Base-by-base conservation (phyloP, 2,797 vertebrate genomes). In the Morelia viridis region DNA sequence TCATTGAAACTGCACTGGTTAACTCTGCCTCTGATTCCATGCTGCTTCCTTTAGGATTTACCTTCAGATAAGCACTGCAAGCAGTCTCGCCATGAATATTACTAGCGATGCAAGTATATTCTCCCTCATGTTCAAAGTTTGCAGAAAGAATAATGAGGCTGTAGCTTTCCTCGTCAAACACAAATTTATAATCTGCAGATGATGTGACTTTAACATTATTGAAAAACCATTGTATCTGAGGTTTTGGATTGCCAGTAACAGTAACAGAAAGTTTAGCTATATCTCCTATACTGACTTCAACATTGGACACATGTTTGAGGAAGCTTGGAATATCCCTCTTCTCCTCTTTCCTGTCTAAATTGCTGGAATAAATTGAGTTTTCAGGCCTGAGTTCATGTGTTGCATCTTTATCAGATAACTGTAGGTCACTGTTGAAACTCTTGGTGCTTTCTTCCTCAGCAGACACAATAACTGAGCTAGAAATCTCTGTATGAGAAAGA, bases 301-400 rank as follows among this genome's bases (percentile, higher is more conserved):
- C 91, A 91, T 98, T 92, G 41, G 97, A 96, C 13, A 99, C 89
- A 90, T 98, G 97, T 91, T 97, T 98, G 89, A 98, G 96, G 96
- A 99, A 99, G 97, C 98, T 88, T 84, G 99, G 99, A 85, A 92
- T 93, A 91, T 62, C 94, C 62, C 93, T 95, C 0, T 97, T 98
- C 96, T 99, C 98, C 91, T 97, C 98, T 97, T 97, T 97, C 90
- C 97, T 97, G 96, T 98, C 97, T 95, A 97, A 96, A 96, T 97
- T 97, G 94, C 97, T 98, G 94, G 98, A 98, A 96, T 98, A 98
- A 96, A 94, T 96, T 98, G 98, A 97, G 94, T 98, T 95, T 96
- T 98, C 98, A 98, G 98, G 98, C 96, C 97, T 96, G 98, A 98
- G 98, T 98, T 99, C 98, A 98, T 98, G 98, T 98, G 98, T 98